Evolutionary conservation across 2,113 vertebrate genomes (phyloP), one percentile per base, ranked within the genome.

Genomic region (Hippocampus barbouri): DNA sequence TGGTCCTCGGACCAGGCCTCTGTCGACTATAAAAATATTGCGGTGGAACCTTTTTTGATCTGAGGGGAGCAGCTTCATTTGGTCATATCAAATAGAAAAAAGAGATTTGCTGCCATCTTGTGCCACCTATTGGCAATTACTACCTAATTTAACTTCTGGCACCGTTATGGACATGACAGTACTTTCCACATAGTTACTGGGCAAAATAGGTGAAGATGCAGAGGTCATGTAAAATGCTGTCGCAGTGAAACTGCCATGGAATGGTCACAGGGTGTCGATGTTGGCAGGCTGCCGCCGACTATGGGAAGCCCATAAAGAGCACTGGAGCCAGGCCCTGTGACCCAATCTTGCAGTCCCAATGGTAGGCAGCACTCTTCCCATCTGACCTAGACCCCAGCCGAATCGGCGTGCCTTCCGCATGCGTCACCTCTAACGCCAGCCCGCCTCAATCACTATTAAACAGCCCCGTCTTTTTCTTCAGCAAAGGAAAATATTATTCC

Each of bases 401-500:
- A 84, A 80, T 77, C 84, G 5, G 69, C 90, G 83, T 89, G 85
- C 85, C 82, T 90, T 90, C 78, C 79, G 78, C 82, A 86, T 90
- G 85, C 87, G 89, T 89, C 89, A 89, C 85, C 75, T 79, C 40
- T 0, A 66, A 38, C 59, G 1, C 75, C 47, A n/a, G 72, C 70
- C 65, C 71, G 11, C 65, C 69, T 27, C 72, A 59, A 80, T 84
- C 81, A 76, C 21, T 16, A 85, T 74, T 83, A 81, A 88, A 89
- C 82, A 63, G 27, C 83, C 75, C 76, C 77, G 80, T 77, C 77
- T 59, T 84, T 59, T 88, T 76, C 87, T 78, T 79, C 81, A 47
- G 82, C 74, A 80, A 89, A 89, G 79, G 79, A 91, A 92, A 91
- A 90, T 89, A 88, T 89, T 87, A 86, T 88, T 85, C 78, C 81